phyloP scores from a whole-genome alignment of 2,888 invertebrate species.

The Pilophorus perplexus region DNA sequence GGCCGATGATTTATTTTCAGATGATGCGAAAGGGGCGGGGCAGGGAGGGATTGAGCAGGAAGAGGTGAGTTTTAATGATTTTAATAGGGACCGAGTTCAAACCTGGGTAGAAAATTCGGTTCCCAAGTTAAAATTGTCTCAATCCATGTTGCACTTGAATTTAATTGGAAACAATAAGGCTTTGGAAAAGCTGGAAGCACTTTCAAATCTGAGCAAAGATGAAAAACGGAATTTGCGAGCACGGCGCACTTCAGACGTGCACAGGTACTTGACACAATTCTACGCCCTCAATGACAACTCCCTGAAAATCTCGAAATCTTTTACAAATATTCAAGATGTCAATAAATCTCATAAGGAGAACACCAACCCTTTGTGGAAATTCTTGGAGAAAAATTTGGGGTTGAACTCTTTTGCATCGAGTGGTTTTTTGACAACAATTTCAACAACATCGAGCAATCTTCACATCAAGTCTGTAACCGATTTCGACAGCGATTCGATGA shows the following conservation, averaged over 20 bases:
- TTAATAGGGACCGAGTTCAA: constrained; percentile 45
- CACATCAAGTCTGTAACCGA: constrained; percentile 24
- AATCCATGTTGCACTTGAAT: constrained; percentile 44
- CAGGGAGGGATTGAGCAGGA: constrained; percentile 45
- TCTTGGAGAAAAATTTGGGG: constrained; percentile 29
- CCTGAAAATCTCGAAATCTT: constrained; percentile 30
- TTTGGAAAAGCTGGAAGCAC: constrained; percentile 22
- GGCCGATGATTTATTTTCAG: constrained; percentile 32
- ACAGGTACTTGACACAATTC: constrained; percentile 42
- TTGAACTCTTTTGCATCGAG: constrained; percentile 27
- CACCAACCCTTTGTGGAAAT: constrained; percentile 25
- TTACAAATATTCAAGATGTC: constrained; percentile 20
- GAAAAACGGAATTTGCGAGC: constrained; percentile 23
- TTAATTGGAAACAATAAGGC: constrained; percentile 21
- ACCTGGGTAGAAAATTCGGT: constrained; percentile 46
- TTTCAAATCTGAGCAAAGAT: constrained; percentile 19
- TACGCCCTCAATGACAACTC: constrained; percentile 41
- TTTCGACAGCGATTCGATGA: constrained; percentile 27
- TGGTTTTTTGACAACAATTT: constrained; percentile 13
- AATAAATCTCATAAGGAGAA: constrained; percentile 22
- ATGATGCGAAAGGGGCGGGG: constrained; percentile 44
- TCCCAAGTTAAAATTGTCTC: constrained; percentile 38
- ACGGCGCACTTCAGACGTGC: constrained; percentile 40
- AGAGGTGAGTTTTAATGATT: constrained; percentile 47
- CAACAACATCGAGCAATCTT: constrained; percentile 24